Evolutionary conservation across 2,113 vertebrate species (phyloP), one percentile per base, ranked within the genome.

Genomic region (Meriones unguiculatus): DNA sequence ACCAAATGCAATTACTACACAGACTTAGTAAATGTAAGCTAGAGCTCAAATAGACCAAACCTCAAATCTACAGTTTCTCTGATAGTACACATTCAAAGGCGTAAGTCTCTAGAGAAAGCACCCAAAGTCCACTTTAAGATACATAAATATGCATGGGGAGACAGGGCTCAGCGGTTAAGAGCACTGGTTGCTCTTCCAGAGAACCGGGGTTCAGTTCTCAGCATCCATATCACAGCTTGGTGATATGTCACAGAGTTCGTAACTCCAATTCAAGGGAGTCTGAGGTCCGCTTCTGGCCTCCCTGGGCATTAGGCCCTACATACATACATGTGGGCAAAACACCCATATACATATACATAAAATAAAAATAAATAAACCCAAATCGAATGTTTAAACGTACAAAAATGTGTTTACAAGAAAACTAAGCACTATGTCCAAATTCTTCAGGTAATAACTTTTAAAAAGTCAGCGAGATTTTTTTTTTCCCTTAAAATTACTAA

Each of bases 401-500:
- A 17, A 54, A 57, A n/a, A 77, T 69, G 24, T 77, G 28, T 59
- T 86, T 69, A 77, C 2, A 80, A 35, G 62, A 70, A 95, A 78
- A 62, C 5, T 17, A 14, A 87, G 59, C 32, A 78, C 78, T 38
- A 89, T 2, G 76, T 30, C 50, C n/a, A 52, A 94, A 77, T 17
- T 67, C 24, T 93, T 82, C 25, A 18, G 24, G 46, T 89, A 57
- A 41, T 35, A 91, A 28, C 24, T 54, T n/a, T 69, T 18, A 3
- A 65, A 76, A 91, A 41, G 76, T 65, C 54, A 82, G 38, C 15
- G 9, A 22, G 15, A 5, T 35, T 90, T 57, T 57, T 57, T 57
- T 57, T 57, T 57, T 89, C 77, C 59, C 89, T 76, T 93, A 92
- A 81, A 90, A 86, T 70, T 28, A 67, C 50, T 91, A 94, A 80